Evolutionary conservation across 2,888 invertebrate genomes (phyloP).

Genomic region (Metellina segmentata): DNA sequence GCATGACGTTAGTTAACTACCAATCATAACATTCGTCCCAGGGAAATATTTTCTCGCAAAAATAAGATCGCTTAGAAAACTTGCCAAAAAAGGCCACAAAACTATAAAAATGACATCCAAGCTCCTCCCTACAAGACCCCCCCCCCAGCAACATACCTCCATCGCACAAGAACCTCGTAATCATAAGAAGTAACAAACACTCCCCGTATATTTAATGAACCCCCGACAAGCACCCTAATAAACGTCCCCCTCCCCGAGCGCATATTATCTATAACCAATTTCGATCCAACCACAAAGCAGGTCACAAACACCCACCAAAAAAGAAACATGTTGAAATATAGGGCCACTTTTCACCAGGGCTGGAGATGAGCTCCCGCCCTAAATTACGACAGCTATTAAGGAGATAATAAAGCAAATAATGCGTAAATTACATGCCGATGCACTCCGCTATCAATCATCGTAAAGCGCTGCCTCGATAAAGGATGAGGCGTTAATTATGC

Average conservation of each 20-base stretch:
- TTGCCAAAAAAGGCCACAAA: too few relatives aligned
- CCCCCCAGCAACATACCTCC: too few relatives aligned
- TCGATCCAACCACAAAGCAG: not conserved
- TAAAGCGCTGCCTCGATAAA: constrained; percentile 12
- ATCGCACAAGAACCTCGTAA: too few relatives aligned
- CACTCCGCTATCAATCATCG: constrained; percentile 15
- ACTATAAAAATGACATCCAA: too few relatives aligned
- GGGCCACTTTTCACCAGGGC: not conserved
- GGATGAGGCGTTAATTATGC: constrained; percentile 28
- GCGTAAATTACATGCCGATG: constrained; percentile 13
- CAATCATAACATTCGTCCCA: too few relatives aligned
- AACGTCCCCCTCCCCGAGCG: not conserved
- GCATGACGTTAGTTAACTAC: too few relatives aligned
- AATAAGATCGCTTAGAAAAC: too few relatives aligned
- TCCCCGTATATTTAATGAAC: not conserved
- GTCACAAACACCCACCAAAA: not conserved
- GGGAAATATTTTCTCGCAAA: too few relatives aligned
- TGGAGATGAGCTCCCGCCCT: not conserved
- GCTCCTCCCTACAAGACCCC: too few relatives aligned
- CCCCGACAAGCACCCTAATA: not conserved
- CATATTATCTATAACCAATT: not conserved
- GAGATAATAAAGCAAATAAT: constrained; percentile 52
- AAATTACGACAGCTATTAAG: constrained; percentile 40
- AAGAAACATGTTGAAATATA: not conserved
- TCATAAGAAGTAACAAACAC: not conserved